Evolutionary conservation across 2,888 invertebrate genomes (phyloP), one percentile per base, ranked within the genome.

Genomic region (Erebia aethiops): DNA sequence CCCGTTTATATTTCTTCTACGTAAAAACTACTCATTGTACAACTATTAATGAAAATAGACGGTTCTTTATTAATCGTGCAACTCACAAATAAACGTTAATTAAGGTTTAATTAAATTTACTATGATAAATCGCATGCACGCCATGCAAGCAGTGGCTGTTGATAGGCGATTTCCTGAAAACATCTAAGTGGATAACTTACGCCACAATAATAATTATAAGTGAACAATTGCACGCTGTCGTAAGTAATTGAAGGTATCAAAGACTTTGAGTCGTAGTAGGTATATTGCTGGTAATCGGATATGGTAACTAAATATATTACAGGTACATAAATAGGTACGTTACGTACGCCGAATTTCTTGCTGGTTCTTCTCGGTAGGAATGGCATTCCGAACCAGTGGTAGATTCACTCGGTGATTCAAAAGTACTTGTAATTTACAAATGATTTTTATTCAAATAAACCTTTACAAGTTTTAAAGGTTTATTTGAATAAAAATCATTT

Each of bases 221-320:
- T 77, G 77, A 82, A 87, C 87, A 89, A 90, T 90, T 89, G 88
- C 84, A 85, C 79, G 85, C 81, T 88, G 86, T 86, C 87, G 85
- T 84, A 79, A 79, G 77, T 90, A 90, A 90, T 89, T 86, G 82
- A 81, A 78, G 85, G 86, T 89, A 88, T 89, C 84, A 86, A 84
- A 79, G 77, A 74, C 77, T 67, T 35, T 10, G 21, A 58, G 58
- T 51, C n/a, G 13, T 46, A 11, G 16, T 16, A 54, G 14, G n/a
- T n/a, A 35, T 49, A 46, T 16, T 60, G 60, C 41, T 85, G 84
- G 85, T 78, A 80, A 76, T 74, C 74, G 74, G 71, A 73, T 71
- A 63, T 61, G 16, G 52, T 52, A n/a, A 52, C 52, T 52, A 9
- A 9, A 51, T 7, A 7, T 14, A 21, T 11, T 51, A 5, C 65